Percentiles rank a stretch among this genome's conserved stretches.
Conservation (phyloP, 2,113 vertebrate genomes). For the Garra rufa region DNA sequence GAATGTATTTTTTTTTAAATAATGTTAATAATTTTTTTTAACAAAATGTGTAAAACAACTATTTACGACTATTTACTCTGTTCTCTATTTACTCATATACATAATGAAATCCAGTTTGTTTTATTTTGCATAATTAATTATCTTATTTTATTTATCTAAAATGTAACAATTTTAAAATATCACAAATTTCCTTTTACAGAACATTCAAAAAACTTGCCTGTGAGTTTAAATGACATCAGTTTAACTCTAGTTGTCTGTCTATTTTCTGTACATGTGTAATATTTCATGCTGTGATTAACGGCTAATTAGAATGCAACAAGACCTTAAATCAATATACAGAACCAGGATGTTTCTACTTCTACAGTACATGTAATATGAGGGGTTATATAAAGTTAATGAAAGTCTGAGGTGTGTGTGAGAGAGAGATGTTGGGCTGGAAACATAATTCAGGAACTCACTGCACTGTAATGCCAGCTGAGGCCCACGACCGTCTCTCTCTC, state of each 20-base stretch:
- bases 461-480: constrained; percentile 60
- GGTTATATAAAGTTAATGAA: constrained; percentile 29
- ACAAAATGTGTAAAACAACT: too few species aligned
- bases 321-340: constrained; percentile 3
- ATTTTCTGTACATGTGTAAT: background rate
- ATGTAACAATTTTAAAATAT: background rate
- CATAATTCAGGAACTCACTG: constrained; percentile 49
- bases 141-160: background rate
- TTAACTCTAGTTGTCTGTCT: background rate
- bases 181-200: background rate
- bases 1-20: too few species aligned
- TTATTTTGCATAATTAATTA: too few species aligned
- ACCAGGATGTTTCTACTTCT: background rate
- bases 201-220: background rate
- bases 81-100: too few species aligned
- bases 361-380: background rate
- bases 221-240: background rate
- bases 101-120: too few species aligned
- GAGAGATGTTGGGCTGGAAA: constrained; percentile 35
- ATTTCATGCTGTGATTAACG: background rate
- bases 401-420: constrained; percentile 34
- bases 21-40: too few species aligned
- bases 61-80: too few species aligned
- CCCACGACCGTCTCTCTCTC: constrained; percentile 32
- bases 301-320: background rate